Conservation (phyloP, 1,140 invertebrate species). For the Drosophila bipectinata region DNA sequence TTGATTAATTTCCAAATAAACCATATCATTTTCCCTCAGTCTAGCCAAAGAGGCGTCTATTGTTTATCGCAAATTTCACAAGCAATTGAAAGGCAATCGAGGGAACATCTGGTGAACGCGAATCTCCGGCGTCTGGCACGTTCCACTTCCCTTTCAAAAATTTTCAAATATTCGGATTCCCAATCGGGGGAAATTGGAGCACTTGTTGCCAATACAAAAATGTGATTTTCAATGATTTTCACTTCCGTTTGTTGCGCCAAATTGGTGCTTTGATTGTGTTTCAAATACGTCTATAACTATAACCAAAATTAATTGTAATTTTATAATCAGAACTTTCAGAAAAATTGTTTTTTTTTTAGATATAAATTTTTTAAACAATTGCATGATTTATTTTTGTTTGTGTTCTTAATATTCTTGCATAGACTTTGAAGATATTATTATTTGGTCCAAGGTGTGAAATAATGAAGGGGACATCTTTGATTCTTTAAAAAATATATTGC, state of each 20-base stretch:
- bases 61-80: slow-evolving; percentile 42
- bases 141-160: slow-evolving; percentile 1
- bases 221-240: slow-evolving; percentile 13
- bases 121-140: slow-evolving; percentile 16
- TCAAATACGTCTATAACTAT: not conserved
- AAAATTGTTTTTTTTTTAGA: no score
- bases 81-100: slow-evolving; percentile 56
- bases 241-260: slow-evolving; percentile 17
- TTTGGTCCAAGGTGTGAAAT: no score
- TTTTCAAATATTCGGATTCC: slow-evolving; percentile 4
- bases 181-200: slow-evolving; percentile 7
- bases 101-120: slow-evolving; percentile 22
- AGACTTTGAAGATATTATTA: no score
- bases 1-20: not conserved
- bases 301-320: not conserved
- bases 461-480: no score
- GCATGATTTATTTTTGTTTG: not conserved
- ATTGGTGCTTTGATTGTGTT: slow-evolving; percentile 1
- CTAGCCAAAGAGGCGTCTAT: not conserved
- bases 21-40: not conserved
- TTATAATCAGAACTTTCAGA: no score
- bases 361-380: not conserved
- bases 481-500: no score
- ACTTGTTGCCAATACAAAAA: slow-evolving; percentile 31
- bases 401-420: no score